Evolutionary conservation across 2,888 invertebrate genomes (phyloP).

Genomic region (Calameuta filiformis): DNA sequence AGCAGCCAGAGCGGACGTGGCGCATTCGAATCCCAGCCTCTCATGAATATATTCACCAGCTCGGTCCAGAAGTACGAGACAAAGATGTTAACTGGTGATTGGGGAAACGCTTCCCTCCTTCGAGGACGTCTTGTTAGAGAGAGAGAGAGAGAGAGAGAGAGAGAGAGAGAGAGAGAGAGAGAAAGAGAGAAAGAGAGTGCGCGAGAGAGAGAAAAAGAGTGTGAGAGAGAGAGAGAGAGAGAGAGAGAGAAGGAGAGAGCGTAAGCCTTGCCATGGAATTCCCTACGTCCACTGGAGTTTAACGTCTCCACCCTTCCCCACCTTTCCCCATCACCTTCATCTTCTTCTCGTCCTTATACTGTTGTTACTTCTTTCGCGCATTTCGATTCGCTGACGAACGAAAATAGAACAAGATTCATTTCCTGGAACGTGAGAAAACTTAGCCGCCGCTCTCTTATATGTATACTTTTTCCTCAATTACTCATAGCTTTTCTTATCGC

Average conservation of each 20-base stretch:
- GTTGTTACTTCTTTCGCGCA: not conserved
- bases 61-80: conserved; percentile 50
- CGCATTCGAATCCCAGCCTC: conserved; percentile 20
- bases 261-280: conserved; percentile 42
- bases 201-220: conserved; percentile 29
- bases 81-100: conserved; percentile 61
- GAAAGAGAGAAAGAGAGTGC: not conserved
- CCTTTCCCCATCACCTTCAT: not conserved
- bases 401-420: not conserved
- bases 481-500: not conserved
- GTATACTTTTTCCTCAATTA: not conserved
- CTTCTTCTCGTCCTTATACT: not conserved
- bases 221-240: not conserved
- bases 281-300: conserved; percentile 43
- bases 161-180: not conserved
- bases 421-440: not conserved
- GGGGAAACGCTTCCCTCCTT: conserved; percentile 58
- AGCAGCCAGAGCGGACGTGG: conserved; percentile 27
- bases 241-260: not conserved
- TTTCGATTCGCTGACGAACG: not conserved
- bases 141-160: conserved; percentile 15
- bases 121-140: conserved; percentile 57
- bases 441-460: not conserved
- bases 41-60: conserved; percentile 63
- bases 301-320: conserved; percentile 36